phyloP scores from a whole-genome alignment of 2,113 vertebrate species.

The Piprites chloris region DNA sequence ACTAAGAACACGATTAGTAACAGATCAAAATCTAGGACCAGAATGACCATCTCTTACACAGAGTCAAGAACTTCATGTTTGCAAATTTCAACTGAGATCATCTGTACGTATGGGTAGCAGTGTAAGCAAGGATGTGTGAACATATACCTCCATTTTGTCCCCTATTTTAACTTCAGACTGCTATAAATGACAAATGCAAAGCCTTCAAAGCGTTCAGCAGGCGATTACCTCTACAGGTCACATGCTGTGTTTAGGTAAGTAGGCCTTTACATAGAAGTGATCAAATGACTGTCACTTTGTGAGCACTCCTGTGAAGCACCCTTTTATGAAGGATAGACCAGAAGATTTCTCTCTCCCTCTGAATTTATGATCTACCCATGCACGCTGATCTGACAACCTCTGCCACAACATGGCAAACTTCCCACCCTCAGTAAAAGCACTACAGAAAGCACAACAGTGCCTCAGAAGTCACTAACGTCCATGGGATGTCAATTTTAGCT shows the following conservation, averaged over 20 bases:
- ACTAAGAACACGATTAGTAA: background rate
- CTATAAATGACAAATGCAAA: background rate
- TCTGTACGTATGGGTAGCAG: background rate
- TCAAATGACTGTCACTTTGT: background rate
- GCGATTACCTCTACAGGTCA: background rate
- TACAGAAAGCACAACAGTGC: background rate
- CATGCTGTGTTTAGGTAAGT: background rate
- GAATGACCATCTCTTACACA: background rate
- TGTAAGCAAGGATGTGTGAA: background rate
- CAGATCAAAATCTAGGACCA: background rate
- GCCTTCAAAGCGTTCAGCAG: background rate
- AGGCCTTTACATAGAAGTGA: background rate
- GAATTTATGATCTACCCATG: background rate
- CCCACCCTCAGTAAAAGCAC: background rate
- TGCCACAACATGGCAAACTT: background rate
- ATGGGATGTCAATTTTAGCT: background rate
- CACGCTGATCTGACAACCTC: background rate
- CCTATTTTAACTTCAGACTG: background rate
- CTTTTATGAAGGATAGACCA: background rate
- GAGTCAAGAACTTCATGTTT: background rate
- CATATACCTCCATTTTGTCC: background rate
- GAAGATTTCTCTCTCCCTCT: background rate
- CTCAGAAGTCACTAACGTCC: background rate
- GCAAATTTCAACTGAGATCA: background rate
- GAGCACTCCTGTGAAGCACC: background rate